Conservation (phyloP, 1,140 invertebrate genomes). For the Drosophila elegans region DNA sequence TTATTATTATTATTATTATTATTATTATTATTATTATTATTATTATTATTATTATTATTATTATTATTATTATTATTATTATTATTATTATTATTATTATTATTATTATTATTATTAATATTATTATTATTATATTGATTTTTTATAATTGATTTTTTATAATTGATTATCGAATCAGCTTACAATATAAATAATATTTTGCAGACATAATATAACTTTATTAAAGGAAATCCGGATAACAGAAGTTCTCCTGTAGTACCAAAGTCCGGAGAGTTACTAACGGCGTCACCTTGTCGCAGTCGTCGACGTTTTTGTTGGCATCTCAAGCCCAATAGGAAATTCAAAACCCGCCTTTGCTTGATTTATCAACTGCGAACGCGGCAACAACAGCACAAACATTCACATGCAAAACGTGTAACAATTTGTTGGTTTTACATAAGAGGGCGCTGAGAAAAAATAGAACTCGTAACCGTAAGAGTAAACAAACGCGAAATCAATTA, state of each 20-base stretch:
- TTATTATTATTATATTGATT: too few species aligned
- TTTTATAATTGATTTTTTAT: too few species aligned
- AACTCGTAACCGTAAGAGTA: slow-evolving; percentile 47
- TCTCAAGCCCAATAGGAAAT: slow-evolving; percentile 57
- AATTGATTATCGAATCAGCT: too few species aligned
- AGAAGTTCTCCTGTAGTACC: slow-evolving; percentile 13
- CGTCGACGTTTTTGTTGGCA: slow-evolving; percentile 46
- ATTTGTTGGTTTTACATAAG: slow-evolving; percentile 72
- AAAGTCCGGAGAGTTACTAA: slow-evolving; percentile 43
- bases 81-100: too few species aligned
- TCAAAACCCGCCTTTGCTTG: slow-evolving; percentile 65
- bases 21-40: too few species aligned
- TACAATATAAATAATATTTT: too few species aligned
- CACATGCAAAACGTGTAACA: slow-evolving; percentile 74
- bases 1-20: too few species aligned
- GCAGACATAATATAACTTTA: too few species aligned
- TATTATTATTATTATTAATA: too few species aligned
- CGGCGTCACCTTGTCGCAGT: slow-evolving; percentile 64
- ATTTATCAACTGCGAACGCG: slow-evolving; percentile 52
- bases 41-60: too few species aligned
- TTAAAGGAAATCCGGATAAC: background rate
- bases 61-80: too few species aligned
- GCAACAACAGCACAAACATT: slow-evolving; percentile 40
- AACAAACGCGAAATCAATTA: slow-evolving; percentile 56
- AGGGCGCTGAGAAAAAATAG: slow-evolving; percentile 46